These are phyloP conservation scores for Allobates femoralis DNA, from an alignment of 2,797 vertebrate genomes.

Conservation along the genomic window DNA sequence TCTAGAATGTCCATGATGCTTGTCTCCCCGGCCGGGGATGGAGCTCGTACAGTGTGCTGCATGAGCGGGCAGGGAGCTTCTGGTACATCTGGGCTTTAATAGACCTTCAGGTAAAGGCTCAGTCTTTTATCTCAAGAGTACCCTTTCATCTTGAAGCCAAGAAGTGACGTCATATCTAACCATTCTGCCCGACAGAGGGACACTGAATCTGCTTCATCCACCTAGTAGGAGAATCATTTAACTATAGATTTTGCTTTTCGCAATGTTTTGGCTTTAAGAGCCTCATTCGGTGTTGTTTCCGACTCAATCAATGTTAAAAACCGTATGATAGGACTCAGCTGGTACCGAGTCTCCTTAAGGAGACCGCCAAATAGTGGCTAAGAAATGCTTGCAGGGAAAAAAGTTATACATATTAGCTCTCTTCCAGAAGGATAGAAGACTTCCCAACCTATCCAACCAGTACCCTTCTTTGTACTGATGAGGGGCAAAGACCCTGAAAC, in stretches of 20 bases:
- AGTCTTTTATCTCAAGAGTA: conserved; percentile 59
- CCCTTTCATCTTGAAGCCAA: conserved; percentile 62
- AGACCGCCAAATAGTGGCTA: too few relatives aligned
- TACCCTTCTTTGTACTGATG: too few relatives aligned
- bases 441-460: too few relatives aligned
- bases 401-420: too few relatives aligned
- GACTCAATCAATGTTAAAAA: neutral
- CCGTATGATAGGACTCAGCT: neutral
- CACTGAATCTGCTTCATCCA: conserved; percentile 36
- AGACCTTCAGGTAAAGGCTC: conserved; percentile 55
- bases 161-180: conserved; percentile 57
- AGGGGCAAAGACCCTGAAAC: too few relatives aligned
- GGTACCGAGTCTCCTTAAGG: too few relatives aligned
- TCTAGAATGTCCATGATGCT: neutral
- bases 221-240: neutral
- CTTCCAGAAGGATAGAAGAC: too few relatives aligned
- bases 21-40: conserved; percentile 15
- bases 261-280: conserved; percentile 6
- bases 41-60: neutral
- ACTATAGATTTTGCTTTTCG: neutral
- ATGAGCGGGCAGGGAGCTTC: conserved; percentile 15
- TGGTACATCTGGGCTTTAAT: conserved; percentile 41
- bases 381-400: too few relatives aligned
- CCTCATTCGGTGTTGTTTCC: neutral
- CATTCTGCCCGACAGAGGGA: conserved; percentile 54